Percentiles rank a stretch among this genome's conserved stretches.
phyloP scores from a whole-genome alignment of 2,113 vertebrate genomes.

The Oreochromis aureus region DNA sequence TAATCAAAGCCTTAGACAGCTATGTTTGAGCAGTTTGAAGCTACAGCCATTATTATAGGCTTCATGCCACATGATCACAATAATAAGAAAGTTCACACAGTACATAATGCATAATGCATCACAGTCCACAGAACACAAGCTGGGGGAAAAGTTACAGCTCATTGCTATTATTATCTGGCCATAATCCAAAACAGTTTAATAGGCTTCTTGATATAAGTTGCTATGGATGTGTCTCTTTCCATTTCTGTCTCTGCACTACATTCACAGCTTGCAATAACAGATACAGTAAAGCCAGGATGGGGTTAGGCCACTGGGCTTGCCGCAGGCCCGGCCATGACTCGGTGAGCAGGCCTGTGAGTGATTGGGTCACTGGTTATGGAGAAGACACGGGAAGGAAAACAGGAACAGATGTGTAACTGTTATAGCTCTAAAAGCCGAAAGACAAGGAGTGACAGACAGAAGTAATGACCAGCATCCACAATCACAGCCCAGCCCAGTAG shows the following conservation, averaged over 20 bases:
- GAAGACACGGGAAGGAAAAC: conserved; percentile 36
- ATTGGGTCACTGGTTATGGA: conserved; percentile 11
- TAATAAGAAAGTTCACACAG: conserved; percentile 45
- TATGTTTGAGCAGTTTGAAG: conserved; percentile 12
- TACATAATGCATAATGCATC: conserved; percentile 49
- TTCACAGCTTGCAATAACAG: conserved; percentile 5
- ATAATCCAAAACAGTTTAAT: conserved; percentile 47
- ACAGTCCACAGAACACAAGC: conserved; percentile 33
- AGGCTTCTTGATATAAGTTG: conserved; percentile 32
- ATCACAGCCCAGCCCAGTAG: not conserved
- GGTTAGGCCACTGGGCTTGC: conserved; percentile 6
- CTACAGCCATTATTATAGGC: conserved; percentile 40
- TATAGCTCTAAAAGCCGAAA: not conserved
- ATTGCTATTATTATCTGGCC: conserved; percentile 50
- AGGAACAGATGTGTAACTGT: conserved; percentile 4
- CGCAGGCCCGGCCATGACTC: conserved; percentile 1
- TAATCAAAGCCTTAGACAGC: conserved; percentile 38
- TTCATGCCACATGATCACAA: conserved; percentile 56
- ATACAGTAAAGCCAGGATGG: conserved; percentile 21
- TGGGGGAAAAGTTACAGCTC: conserved; percentile 40
- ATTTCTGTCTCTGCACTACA: not conserved
- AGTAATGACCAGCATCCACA: not conserved
- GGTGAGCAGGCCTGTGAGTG: not conserved
- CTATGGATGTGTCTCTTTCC: conserved; percentile 18
- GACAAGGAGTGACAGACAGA: not conserved